A percentile compares a stretch with the other conserved stretches of the same genome.
Evolutionary conservation across 2,113 vertebrate genomes (phyloP).

Genomic region (Paradoxurus hermaphroditus): DNA sequence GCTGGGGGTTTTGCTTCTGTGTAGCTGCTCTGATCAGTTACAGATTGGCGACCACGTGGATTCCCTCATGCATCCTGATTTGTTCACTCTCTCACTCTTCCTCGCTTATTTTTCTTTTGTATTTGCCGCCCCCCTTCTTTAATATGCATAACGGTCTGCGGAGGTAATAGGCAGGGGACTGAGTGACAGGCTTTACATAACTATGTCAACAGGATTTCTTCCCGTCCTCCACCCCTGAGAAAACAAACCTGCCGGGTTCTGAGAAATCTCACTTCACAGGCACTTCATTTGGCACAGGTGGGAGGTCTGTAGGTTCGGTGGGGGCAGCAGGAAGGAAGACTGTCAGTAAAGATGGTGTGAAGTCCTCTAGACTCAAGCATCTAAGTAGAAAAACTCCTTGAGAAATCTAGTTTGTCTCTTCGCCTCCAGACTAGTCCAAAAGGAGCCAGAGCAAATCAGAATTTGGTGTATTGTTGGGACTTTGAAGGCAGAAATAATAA

Average conservation of each 20-base stretch:
- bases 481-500: slow-evolving; percentile 23
- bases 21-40: slow-evolving; percentile 72
- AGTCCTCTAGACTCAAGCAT: not conserved
- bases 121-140: slow-evolving; percentile 64
- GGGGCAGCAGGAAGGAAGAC: not conserved
- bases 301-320: slow-evolving; percentile 17
- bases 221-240: slow-evolving; percentile 25
- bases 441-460: not conserved
- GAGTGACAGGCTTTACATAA: slow-evolving; percentile 67
- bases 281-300: slow-evolving; percentile 48
- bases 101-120: slow-evolving; percentile 75
- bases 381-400: not conserved
- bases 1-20: slow-evolving; percentile 51
- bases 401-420: slow-evolving; percentile 17
- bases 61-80: slow-evolving; percentile 70
- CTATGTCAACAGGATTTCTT: slow-evolving; percentile 61
- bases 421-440: not conserved
- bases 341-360: not conserved
- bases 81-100: slow-evolving; percentile 50
- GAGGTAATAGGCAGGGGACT: slow-evolving; percentile 54
- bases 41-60: slow-evolving; percentile 77
- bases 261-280: slow-evolving; percentile 3
- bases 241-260: slow-evolving; percentile 18
- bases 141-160: slow-evolving; percentile 73
- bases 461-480: not conserved